These are phyloP conservation scores for Pteropus alecto DNA, from an alignment of 2,113 vertebrate species.

Conservation along the genomic window DNA sequence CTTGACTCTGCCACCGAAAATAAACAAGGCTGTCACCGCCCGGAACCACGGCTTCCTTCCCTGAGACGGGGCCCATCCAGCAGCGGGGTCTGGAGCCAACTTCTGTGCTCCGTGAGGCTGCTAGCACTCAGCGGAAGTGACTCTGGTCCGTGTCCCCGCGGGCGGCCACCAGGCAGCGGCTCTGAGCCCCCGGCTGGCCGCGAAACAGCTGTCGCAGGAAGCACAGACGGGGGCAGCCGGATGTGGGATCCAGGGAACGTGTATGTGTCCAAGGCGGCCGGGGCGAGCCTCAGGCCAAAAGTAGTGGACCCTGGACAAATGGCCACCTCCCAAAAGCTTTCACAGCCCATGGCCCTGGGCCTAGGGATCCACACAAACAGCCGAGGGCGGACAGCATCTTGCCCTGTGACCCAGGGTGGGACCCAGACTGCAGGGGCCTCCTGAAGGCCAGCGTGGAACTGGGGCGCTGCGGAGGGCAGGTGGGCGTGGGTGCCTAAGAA, in stretches of 20 bases:
- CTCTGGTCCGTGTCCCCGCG: neutral
- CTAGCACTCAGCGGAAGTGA: neutral
- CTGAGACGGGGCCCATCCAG: neutral
- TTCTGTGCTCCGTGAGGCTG: accelerated
- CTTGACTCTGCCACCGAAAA: neutral
- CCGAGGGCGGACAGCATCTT: no score
- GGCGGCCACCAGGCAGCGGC: accelerated
- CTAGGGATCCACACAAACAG: neutral
- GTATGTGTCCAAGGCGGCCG: neutral
- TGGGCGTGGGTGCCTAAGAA: neutral
- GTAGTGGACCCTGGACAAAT: neutral
- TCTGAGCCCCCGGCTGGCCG: neutral
- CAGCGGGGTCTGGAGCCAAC: neutral
- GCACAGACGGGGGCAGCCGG: neutral
- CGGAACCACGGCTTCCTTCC: neutral
- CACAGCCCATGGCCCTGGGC: neutral
- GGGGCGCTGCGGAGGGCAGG: neutral
- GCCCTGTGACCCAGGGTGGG: neutral
- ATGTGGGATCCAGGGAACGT: accelerated
- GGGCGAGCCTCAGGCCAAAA: accelerated
- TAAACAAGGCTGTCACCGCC: accelerated
- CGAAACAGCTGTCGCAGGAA: accelerated
- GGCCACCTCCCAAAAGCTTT: neutral
- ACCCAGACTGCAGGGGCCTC: neutral
- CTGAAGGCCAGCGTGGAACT: neutral